These are phyloP conservation scores for Lasaia peninsularis DNA, from an alignment of 1,140 invertebrate species.

Conservation along the genomic window DNA sequence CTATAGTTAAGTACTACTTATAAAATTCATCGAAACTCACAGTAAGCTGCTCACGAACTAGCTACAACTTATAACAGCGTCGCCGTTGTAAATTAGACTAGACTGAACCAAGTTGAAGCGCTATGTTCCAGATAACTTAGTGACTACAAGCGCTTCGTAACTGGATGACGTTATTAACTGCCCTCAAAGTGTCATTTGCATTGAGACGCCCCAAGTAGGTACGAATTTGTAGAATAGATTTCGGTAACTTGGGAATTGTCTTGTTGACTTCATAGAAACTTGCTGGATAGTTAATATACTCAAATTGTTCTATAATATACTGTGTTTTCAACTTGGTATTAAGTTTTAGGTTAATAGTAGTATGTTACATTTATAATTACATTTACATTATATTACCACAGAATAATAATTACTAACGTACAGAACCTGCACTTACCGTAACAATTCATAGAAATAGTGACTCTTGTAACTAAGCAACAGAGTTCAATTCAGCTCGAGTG, in stretches of 20 bases:
- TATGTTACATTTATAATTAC: no score
- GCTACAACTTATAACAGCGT: background rate
- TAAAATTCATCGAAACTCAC: background rate
- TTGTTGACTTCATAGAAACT: background rate
- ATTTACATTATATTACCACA: no score
- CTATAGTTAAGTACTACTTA: background rate
- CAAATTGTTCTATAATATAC: no score
- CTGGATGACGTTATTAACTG: slow-evolving; percentile 8
- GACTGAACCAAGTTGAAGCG: background rate
- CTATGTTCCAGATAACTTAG: slow-evolving; percentile 9
- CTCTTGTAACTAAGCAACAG: no score
- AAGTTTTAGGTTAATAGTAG: no score
- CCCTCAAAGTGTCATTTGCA: slow-evolving; percentile 9
- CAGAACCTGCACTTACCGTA: no score
- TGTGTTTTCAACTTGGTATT: no score
- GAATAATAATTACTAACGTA: no score
- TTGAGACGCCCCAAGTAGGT: slow-evolving; percentile 5
- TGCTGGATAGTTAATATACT: background rate
- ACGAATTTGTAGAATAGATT: slow-evolving; percentile 8
- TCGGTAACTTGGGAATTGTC: background rate
- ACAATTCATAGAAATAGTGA: no score
- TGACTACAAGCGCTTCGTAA: slow-evolving; percentile 5
- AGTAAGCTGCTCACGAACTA: background rate
- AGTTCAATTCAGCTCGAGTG: no score
- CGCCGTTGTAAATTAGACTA: slow-evolving; percentile 3